phyloP scores from a whole-genome alignment of 1,140 invertebrate species.

The Heliconius hewitsoni region DNA sequence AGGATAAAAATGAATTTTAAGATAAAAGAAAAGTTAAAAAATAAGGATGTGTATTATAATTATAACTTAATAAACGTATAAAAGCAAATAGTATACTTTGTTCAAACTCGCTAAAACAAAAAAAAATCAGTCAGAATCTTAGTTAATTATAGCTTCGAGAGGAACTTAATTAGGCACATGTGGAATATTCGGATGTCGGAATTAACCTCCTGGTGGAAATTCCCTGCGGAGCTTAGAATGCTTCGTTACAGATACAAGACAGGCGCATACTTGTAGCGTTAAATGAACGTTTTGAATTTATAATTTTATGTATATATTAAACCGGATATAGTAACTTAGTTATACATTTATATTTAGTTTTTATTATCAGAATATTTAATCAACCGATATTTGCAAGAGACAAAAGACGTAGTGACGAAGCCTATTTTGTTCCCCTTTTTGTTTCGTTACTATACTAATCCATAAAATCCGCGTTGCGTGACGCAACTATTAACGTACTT shows the following conservation, averaged over 20 bases:
- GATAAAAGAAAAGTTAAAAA: not conserved
- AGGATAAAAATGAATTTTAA: not conserved
- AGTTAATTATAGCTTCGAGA: slow-evolving; percentile 5
- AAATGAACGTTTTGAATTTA: slow-evolving; percentile 9
- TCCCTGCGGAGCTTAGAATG: slow-evolving; percentile 17
- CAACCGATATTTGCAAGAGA: not conserved
- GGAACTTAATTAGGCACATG: slow-evolving; percentile 13
- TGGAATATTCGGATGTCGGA: slow-evolving; percentile 28
- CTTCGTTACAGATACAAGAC: slow-evolving; percentile 11
- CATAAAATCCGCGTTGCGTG: not conserved
- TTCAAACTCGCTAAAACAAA: not conserved
- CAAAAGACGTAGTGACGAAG: not conserved
- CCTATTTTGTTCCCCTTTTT: not conserved
- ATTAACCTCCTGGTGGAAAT: slow-evolving; percentile 43
- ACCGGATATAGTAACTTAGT: not conserved
- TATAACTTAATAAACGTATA: not conserved
- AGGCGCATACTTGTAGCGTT: slow-evolving; percentile 9
- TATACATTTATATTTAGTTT: not conserved
- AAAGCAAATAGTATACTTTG: not conserved
- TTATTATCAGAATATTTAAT: not conserved
- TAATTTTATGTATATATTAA: not conserved
- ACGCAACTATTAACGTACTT: not conserved
- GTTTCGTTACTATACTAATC: too few species aligned
- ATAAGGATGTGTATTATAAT: not conserved
- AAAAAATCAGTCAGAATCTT: not conserved